A percentile compares a stretch with the other conserved stretches of the same genome.
Conservation (phyloP, 2,888 invertebrate species). For the Dicroscelio sp. region DNA sequence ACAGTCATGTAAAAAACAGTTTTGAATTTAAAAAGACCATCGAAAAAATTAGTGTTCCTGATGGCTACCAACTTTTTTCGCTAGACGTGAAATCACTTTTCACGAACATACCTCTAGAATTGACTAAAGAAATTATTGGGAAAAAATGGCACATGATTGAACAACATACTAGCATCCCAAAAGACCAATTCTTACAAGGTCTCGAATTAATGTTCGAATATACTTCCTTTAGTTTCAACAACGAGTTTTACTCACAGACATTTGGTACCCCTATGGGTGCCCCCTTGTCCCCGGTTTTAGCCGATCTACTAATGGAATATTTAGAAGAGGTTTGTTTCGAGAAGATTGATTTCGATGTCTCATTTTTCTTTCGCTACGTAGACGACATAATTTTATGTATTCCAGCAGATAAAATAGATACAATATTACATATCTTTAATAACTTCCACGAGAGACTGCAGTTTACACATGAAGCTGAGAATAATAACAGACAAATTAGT, state of each 20-base stretch:
- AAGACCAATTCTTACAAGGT: background rate
- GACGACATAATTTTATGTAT: slow-evolving; percentile 56
- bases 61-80: background rate
- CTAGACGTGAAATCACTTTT: slow-evolving; percentile 21
- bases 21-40: background rate
- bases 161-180: slow-evolving; percentile 12
- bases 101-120: slow-evolving; percentile 11
- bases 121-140: background rate
- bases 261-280: slow-evolving; percentile 70
- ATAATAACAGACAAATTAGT: background rate
- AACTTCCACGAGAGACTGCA: background rate
- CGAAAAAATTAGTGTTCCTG: background rate
- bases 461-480: background rate
- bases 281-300: slow-evolving; percentile 35
- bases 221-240: background rate
- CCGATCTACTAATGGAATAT: slow-evolving; percentile 45
- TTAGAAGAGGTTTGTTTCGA: slow-evolving; percentile 27
- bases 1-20: too few species aligned
- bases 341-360: slow-evolving; percentile 6
- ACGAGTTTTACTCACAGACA: slow-evolving; percentile 19
- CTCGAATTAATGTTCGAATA: slow-evolving; percentile 17
- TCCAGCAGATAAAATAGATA: background rate
- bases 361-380: slow-evolving; percentile 48
- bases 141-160: slow-evolving; percentile 20
- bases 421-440: slow-evolving; percentile 7